Evolutionary conservation across 2,113 vertebrate genomes (phyloP), one percentile per base, ranked within the genome.

Genomic region (Stomatorhinus ivindoensis): DNA sequence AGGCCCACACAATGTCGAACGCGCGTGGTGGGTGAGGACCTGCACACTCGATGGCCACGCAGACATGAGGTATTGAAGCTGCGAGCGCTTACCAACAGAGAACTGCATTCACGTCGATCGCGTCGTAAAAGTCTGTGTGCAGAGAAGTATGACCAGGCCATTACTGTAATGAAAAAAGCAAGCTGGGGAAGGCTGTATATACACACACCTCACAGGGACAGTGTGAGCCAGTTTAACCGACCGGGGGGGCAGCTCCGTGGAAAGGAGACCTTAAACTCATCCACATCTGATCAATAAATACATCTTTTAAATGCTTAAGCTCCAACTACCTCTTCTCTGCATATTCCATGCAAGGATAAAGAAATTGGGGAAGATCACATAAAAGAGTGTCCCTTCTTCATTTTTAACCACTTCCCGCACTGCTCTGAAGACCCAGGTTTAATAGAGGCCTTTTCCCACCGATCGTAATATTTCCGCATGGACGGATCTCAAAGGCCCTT

Each of bases 401-500:
- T 88, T 87, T 89, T 48, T 82, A 82, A 85, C 5, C 50, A 89
- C 4, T 46, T 58, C 7, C 19, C 61, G 24, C 82, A 17, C 3
- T 90, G 86, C 88, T 65, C 89, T 47, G 19, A 51, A 48, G 42
- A 15, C 24, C 46, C 61, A 9, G 10, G 42, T 90, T 90, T 73
- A 91, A 90, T 48, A 51, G 82, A 87, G 31, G 31, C 42, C 21
- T 73, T 53, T 76, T 73, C 50, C 47, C 46, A n/a, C 86, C 80
- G n/a, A 87, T 90, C 65, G 87, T 48, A 90, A 88, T 85, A 44
- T 76, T 91, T 90, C 76, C 80, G 82, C 46, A 58, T 47, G 84
- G 73, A 90, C 82, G 85, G 80, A 84, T 91, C 27, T 84, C 8
- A 89, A 82, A 76, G 44, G 86, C n/a, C 47, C 69, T 58, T n/a